These are phyloP conservation scores for Callocephalon fimbriatum DNA, from an alignment of 2,113 vertebrate species.

Conservation along the genomic window DNA sequence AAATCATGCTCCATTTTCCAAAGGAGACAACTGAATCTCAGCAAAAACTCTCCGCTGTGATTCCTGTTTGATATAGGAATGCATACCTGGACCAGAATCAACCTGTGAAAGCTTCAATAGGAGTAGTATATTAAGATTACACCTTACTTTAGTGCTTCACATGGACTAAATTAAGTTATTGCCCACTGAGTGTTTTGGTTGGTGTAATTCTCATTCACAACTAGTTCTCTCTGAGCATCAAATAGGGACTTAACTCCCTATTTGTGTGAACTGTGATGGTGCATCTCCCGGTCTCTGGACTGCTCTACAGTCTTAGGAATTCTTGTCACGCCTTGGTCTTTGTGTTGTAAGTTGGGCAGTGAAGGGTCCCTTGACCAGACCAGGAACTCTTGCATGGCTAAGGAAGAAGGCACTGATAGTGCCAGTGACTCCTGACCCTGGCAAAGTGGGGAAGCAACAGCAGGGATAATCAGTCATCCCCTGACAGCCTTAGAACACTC, in stretches of 20 bases:
- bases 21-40: neutral
- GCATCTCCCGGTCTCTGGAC: neutral
- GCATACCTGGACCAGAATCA: neutral
- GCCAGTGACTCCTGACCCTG: neutral
- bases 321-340: neutral
- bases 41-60: neutral
- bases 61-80: neutral
- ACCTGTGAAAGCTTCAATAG: neutral
- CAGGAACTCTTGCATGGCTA: neutral
- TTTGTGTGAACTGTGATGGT: neutral
- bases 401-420: neutral
- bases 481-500: neutral
- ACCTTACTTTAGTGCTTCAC: neutral
- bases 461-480: neutral
- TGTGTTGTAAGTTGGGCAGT: neutral
- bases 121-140: neutral
- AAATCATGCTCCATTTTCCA: neutral
- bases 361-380: neutral
- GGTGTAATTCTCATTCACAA: neutral
- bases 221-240: neutral
- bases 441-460: neutral
- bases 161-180: neutral
- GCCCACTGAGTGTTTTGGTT: accelerated
- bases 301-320: neutral
- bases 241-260: accelerated